Evolutionary conservation across 2,113 vertebrate genomes (phyloP).

Genomic region (Nycticebus coucang): DNA sequence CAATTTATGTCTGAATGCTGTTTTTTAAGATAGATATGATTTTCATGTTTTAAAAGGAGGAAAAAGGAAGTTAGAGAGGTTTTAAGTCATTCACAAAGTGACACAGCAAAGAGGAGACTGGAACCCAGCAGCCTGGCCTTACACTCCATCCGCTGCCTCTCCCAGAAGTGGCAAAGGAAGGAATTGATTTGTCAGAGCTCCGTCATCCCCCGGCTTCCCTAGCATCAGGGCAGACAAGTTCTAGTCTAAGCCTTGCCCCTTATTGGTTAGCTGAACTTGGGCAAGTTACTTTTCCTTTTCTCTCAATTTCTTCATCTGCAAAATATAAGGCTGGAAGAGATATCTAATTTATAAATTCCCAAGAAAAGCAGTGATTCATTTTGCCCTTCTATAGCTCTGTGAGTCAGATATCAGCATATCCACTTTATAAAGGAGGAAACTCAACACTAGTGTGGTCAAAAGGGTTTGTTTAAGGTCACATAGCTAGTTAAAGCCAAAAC

Average conservation of each 20-base stretch:
- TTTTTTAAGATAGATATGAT: not conserved
- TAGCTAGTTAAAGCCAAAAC: slow-evolving; percentile 55
- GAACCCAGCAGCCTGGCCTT: not conserved
- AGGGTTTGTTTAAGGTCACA: slow-evolving; percentile 59
- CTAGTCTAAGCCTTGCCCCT: not conserved
- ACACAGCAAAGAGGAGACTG: not conserved
- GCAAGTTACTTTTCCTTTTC: not conserved
- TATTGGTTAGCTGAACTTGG: not conserved
- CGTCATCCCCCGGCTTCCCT: not conserved
- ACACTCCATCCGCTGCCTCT: not conserved
- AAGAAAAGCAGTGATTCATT: slow-evolving; percentile 58
- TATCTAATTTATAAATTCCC: slow-evolving; percentile 61
- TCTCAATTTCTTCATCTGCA: not conserved
- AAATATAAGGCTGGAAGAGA: not conserved
- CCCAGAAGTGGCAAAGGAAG: not conserved
- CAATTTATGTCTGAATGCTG: not conserved
- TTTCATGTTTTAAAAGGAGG: not conserved
- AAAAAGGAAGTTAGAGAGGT: not conserved
- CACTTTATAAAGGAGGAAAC: slow-evolving; percentile 46
- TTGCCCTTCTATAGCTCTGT: not conserved
- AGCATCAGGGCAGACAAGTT: not conserved
- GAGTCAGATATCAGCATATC: not conserved
- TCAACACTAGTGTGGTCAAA: not conserved
- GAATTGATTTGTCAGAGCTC: not conserved
- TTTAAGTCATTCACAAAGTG: not conserved